Evolutionary conservation across 2,797 vertebrate genomes (phyloP), one percentile per base, ranked within the genome.

Genomic region (Mus caroli): DNA sequence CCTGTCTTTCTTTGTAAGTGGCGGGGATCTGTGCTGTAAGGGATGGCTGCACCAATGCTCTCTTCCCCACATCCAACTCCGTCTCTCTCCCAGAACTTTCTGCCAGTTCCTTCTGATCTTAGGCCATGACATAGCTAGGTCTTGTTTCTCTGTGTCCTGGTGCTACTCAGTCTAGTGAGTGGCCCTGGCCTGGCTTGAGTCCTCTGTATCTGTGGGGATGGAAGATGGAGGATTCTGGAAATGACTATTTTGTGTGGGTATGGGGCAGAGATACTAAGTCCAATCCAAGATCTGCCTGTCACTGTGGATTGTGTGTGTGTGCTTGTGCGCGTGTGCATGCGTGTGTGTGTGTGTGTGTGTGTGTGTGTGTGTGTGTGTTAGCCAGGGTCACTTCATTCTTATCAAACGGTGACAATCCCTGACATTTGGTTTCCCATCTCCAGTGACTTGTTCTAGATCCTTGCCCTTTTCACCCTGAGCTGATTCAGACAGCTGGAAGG

Each of bases 221-320:
- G 50, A 40, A 71, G 54, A 76, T 46, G 56, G 67, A 93, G 46
- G 40, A 20, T 80, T 92, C 92, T 94, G 58, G 31, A 85, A 88
- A 64, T 76, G 40, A 46, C 84, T 76, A 40, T 56, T 71, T 19
- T 19, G 13, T 15, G 40, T 60, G 31, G 28, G 37, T 43, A 26
- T 60, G 54, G 58, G 50, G 9, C 71, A 34, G 80, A 13, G 87
- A 58, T 6, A n/a, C 24, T 85, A 79, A 46, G 75, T 46, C 73
- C 60, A 60, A 31, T 26, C 83, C 83, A 91, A 80, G 78, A 88
- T 0, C 82, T 88, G 97, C 94, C 77, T 75, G 90, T 96, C 37
- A 50, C 96, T 14, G 73, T 7, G 67, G 89, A 14, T 54, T 69
- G 82, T 56, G 34, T 87, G 67, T 31, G 26, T 62, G 40, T 78